These are phyloP conservation scores for Bombus difficillimus DNA, from an alignment of 1,140 invertebrate species.

Conservation along the genomic window DNA sequence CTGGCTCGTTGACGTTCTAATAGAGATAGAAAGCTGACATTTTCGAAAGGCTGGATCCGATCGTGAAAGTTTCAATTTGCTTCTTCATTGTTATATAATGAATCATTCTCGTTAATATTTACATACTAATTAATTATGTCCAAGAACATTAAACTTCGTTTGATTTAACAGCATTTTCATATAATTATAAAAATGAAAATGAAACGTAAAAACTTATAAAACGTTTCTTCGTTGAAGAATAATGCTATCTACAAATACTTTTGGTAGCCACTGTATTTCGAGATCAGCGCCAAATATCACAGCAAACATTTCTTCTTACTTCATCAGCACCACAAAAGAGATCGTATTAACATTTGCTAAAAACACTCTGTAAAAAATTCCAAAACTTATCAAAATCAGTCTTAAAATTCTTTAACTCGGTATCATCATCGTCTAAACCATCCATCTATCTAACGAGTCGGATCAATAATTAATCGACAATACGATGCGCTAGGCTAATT, in stretches of 20 bases:
- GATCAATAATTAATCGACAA: conserved; percentile 62
- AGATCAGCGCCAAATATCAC: too few species aligned
- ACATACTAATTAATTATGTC: too few species aligned
- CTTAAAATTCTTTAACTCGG: neutral
- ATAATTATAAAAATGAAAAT: neutral
- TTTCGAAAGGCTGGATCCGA: neutral
- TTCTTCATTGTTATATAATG: too few species aligned
- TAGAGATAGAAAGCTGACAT: neutral
- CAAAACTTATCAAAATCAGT: neutral
- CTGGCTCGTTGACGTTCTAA: conserved; percentile 1
- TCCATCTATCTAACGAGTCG: neutral
- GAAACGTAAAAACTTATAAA: neutral
- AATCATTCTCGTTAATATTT: neutral
- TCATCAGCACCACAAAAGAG: neutral
- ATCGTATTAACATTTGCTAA: neutral
- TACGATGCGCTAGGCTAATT: conserved; percentile 50
- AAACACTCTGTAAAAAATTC: too few species aligned
- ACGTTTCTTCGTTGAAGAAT: too few species aligned
- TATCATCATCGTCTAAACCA: neutral
- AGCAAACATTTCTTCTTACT: neutral
- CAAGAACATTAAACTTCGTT: neutral
- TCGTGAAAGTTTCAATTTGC: neutral
- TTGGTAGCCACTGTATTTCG: too few species aligned
- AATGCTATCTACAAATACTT: too few species aligned
- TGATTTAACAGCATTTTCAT: neutral